Base-by-base conservation (phyloP, 2,888 invertebrate species). In the Drosophila longiperda region DNA sequence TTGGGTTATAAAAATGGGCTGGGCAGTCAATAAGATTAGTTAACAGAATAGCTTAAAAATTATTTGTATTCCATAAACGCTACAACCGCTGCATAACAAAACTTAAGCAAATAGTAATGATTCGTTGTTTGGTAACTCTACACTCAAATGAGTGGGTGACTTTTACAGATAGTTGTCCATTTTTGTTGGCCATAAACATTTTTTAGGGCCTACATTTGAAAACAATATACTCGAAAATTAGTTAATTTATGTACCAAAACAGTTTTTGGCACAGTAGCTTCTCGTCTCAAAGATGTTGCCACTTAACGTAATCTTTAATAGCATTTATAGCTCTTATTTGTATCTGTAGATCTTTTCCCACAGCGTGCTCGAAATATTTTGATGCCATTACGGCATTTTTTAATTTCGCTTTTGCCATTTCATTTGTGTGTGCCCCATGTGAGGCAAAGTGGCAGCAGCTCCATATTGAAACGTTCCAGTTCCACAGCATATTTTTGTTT, bases 1-100 rank as follows among this genome's bases (percentile, higher is more conserved):
- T 75, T 82, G 84, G 85, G 79, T 73, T 84, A 74, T 81, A 81
- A 78, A 78, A 80, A 68, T 66, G 67, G 80, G 78, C 65, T 26
- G 71, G 80, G 45, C 71, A 55, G 52, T 60, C 61, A 64, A 65
- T 62, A 33, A 55, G 61, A 73, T 76, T 59, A 65, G 38, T 36
- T 50, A 11, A 55, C 15, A 55, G 23, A 61, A 49, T 38, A 15
- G 23, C 32, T 48, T 6, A 67, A 64, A 52, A 17, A 29, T 59
- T 36, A n/a, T 49, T 23, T 38, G 26, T 26, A 15, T 54, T 26
- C 17, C 29, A 12, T 32, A 3, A n/a, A 12, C 33, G 20, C 26
- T 49, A 40, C 61, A 64, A 45, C 34, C 59, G 8, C n/a, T 52
- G 63, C 63, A 57, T 57, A 61, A 74, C 61, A 78, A 73, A 45